Base-by-base conservation (phyloP, 2,797 vertebrate genomes). In the Enteromius paludinosus region DNA sequence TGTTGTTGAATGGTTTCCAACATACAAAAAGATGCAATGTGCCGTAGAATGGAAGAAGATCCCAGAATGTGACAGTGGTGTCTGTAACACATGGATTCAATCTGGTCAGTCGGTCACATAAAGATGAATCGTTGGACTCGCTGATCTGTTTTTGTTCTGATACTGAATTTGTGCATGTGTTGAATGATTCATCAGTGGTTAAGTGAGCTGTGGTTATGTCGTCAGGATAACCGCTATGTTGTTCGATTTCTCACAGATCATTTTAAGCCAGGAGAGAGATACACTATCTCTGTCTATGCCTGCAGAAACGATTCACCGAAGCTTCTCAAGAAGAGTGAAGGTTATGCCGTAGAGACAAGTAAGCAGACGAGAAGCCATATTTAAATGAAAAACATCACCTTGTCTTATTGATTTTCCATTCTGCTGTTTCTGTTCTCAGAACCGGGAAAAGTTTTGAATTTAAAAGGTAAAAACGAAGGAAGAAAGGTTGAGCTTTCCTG, bases 1-100 rank as follows among this genome's bases (percentile, higher is more conserved):
- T 80, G 86, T 92, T 6, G 85, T 95, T 83, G 94, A 93, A 83
- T 95, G 95, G 94, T 82, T 85, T 87, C 88, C 90, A 0, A 10
- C 77, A 0, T 33, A 41, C 3, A 23, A 8, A 3, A 2, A 68
- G 30, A 0, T 47, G 18, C 0, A 5, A 0, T 82, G 75, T 38
- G 0, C 0, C 6, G 70, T 93, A 23, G 78, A 92, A 20, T 95
- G 94, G 94, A 11, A 84, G 6, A 94, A 89, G 85, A 79, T 94
- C 1, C 43, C 90, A 61, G 43, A 62, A n/a, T 49, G 41, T 64
- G 17, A 43, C 9, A 6, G 1, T 43, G 25, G 11, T 6, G 0
- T 17, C 15, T 33, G 1, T 4, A 1, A 14, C 4, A 76, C 84
- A 66, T 83, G 4, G 0, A 81, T 93, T 64, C 30, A 54, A 65